Percentiles rank a stretch among this genome's conserved stretches.
phyloP scores from a whole-genome alignment of 2,113 vertebrate species.

The Dascyllus trimaculatus region DNA sequence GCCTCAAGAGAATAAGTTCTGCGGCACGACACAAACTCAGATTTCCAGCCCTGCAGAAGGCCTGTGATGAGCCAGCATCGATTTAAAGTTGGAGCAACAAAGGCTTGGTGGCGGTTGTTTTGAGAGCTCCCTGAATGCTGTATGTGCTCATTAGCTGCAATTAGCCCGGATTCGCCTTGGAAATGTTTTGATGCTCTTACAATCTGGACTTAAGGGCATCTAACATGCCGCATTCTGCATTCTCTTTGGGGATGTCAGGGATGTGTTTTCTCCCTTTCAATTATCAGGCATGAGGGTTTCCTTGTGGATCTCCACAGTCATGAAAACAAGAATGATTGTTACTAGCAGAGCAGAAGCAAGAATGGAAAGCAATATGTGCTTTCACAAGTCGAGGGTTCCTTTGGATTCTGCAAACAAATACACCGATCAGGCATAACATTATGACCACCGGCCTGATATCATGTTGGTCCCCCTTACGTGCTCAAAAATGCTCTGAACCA shows the following conservation, averaged over 20 bases:
- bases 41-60: neutral
- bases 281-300: constrained; percentile 20
- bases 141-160: constrained; percentile 39
- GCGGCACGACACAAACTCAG: neutral
- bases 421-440: no score
- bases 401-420: neutral
- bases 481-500: no score
- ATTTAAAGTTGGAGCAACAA: constrained; percentile 7
- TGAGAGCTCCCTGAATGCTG: constrained; percentile 18
- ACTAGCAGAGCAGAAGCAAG: neutral
- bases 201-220: constrained; percentile 18
- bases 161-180: constrained; percentile 38
- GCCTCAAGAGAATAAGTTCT: constrained; percentile 24
- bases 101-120: constrained; percentile 12
- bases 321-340: neutral
- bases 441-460: no score
- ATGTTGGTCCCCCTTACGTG: no score
- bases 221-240: neutral
- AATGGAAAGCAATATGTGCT: neutral
- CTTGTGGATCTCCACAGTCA: constrained; percentile 1
- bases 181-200: constrained; percentile 31
- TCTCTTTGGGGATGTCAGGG: constrained; percentile 13
- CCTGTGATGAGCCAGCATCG: neutral
- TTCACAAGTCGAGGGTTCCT: neutral
- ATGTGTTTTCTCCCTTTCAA: constrained; percentile 12